phyloP scores from a whole-genome alignment of 2,888 invertebrate species.

The Pardosa pseudoannulata region DNA sequence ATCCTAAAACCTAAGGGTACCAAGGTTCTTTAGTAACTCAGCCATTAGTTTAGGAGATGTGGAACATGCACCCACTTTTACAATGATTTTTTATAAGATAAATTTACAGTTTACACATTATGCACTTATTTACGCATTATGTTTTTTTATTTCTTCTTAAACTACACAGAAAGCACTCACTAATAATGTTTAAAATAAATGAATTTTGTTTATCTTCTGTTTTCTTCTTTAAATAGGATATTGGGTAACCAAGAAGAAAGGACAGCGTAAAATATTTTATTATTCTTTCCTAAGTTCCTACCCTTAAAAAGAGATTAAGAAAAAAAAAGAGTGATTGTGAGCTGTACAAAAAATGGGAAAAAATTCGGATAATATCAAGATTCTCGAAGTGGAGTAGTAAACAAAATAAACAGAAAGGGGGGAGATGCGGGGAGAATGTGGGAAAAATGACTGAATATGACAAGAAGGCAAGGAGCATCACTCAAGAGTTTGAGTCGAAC shows the following conservation, averaged over 20 bases:
- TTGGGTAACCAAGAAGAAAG: neutral
- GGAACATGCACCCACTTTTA: no score
- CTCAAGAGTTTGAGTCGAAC: conserved; percentile 37
- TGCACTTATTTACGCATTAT: no score
- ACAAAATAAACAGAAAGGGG: neutral
- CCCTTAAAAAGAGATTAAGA: conserved; percentile 20
- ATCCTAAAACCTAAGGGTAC: no score
- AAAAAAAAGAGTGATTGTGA: conserved; percentile 28
- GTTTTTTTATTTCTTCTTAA: no score
- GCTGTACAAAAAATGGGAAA: conserved; percentile 14
- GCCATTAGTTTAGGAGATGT: no score
- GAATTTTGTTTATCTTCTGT: conserved; percentile 6
- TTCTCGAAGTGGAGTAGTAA: conserved; percentile 6
- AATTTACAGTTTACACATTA: no score
- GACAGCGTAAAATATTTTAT: neutral
- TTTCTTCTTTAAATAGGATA: neutral
- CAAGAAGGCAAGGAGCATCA: conserved; percentile 48
- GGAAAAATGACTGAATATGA: conserved; percentile 62
- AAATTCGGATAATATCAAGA: conserved; percentile 22
- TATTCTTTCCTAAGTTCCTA: neutral
- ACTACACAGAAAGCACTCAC: neutral
- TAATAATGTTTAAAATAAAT: conserved; percentile 1
- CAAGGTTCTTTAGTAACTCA: no score
- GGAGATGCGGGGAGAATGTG: neutral
- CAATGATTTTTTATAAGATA: no score